A percentile compares a stretch with the other conserved stretches of the same genome.
Conservation (phyloP, 1,140 invertebrate genomes). For the Heliconius nattereri region DNA sequence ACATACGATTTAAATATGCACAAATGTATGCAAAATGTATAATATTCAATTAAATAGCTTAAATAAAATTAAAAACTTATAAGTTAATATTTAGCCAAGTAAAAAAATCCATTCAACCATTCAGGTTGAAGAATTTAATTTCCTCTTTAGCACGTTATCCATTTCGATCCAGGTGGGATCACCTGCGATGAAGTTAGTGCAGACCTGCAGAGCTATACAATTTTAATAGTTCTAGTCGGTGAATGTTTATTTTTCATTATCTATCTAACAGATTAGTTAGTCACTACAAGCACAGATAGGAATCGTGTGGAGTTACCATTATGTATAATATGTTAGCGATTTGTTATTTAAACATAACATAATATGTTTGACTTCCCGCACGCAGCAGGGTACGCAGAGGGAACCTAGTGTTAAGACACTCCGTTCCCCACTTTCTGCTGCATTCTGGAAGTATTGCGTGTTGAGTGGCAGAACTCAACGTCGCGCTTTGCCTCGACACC, state of each 20-base stretch:
- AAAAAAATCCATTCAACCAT: not conserved
- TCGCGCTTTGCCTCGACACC: too few species aligned
- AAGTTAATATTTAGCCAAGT: not conserved
- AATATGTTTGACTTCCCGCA: not conserved
- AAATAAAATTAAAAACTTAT: not conserved
- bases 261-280: not conserved
- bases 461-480: too few species aligned
- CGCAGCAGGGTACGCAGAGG: too few species aligned
- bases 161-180: not conserved
- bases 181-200: not conserved
- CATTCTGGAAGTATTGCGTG: too few species aligned
- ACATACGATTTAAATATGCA: too few species aligned
- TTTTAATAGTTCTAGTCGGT: not conserved
- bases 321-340: not conserved
- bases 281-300: not conserved
- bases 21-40: too few species aligned
- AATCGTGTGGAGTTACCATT: not conserved
- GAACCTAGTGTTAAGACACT: too few species aligned
- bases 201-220: slow-evolving; percentile 1
- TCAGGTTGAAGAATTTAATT: slow-evolving; percentile 9
- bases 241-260: slow-evolving; percentile 11
- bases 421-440: too few species aligned
- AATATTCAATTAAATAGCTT: too few species aligned
- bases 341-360: not conserved
- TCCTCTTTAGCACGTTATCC: not conserved